Conservation (phyloP, 2,888 invertebrate species). For the Heliconius ethilla region DNA sequence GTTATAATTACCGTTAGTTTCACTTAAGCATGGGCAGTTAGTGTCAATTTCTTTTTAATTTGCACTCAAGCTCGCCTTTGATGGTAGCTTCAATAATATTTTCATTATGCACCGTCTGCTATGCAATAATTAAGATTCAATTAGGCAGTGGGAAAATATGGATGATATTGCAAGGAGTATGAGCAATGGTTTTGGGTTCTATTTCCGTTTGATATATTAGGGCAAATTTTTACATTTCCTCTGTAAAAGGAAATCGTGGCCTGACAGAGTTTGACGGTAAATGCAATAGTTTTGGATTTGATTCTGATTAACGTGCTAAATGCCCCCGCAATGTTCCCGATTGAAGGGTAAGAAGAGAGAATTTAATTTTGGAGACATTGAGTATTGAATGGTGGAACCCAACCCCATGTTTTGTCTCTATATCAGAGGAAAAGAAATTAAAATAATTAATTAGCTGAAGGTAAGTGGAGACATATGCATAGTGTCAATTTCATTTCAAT, state of each 20-base stretch:
- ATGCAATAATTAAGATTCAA: constrained; percentile 22
- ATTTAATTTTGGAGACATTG: no score
- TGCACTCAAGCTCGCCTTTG: constrained; percentile 18
- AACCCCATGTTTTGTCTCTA: no score
- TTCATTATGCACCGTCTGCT: constrained; percentile 22
- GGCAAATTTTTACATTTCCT: no score
- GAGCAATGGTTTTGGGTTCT: background rate
- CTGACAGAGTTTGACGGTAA: no score
- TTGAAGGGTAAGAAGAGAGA: no score
- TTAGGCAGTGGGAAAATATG: background rate
- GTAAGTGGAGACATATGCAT: background rate
- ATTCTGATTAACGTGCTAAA: no score
- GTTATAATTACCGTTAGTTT: constrained; percentile 27
- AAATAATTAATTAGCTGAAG: no score
- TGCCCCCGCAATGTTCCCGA: no score
- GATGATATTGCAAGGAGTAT: background rate
- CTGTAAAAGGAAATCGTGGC: no score
- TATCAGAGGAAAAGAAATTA: no score
- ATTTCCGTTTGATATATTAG: background rate
- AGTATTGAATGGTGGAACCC: no score
- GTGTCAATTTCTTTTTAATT: constrained; percentile 33
- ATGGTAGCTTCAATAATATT: constrained; percentile 20
- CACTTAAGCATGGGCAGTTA: constrained; percentile 24
- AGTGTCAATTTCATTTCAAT: constrained; percentile 28
- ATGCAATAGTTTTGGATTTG: no score